phyloP scores from a whole-genome alignment of 2,113 vertebrate species.

The Miniopterus natalensis region DNA sequence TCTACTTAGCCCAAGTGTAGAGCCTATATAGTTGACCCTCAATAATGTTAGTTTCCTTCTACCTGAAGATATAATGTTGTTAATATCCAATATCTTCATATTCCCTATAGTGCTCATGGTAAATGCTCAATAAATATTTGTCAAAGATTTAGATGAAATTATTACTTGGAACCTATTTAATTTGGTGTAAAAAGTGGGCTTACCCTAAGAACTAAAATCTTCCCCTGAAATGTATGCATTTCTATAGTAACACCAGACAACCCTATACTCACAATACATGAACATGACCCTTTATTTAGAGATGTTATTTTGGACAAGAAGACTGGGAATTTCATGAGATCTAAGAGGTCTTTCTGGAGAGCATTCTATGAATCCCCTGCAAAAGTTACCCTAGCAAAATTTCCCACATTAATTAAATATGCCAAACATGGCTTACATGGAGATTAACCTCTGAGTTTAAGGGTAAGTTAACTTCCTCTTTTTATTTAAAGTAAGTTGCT shows the following conservation, averaged over 20 bases:
- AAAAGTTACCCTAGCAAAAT: constrained; percentile 60
- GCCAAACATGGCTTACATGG: constrained; percentile 56
- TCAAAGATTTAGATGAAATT: not conserved
- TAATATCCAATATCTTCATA: not conserved
- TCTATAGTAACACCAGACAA: not conserved
- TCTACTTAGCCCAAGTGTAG: not conserved
- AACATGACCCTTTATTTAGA: constrained; percentile 9
- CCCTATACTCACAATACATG: not conserved
- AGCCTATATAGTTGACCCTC: not conserved
- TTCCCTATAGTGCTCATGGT: not conserved
- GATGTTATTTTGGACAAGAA: constrained; percentile 59
- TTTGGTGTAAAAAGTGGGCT: not conserved
- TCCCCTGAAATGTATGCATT: not conserved
- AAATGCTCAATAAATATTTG: not conserved
- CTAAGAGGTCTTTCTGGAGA: constrained; percentile 30
- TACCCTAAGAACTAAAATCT: not conserved
- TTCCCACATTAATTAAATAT: constrained; percentile 73
- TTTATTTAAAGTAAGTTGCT: constrained; percentile 76
- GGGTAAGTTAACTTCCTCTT: constrained; percentile 63
- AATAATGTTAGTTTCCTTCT: not conserved
- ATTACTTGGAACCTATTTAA: constrained; percentile 15
- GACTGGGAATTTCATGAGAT: constrained; percentile 6
- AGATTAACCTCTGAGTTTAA: constrained; percentile 67
- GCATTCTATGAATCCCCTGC: not conserved
- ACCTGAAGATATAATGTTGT: not conserved